Conservation (phyloP, 2,888 invertebrate species). For the Polyommatus icarus region DNA sequence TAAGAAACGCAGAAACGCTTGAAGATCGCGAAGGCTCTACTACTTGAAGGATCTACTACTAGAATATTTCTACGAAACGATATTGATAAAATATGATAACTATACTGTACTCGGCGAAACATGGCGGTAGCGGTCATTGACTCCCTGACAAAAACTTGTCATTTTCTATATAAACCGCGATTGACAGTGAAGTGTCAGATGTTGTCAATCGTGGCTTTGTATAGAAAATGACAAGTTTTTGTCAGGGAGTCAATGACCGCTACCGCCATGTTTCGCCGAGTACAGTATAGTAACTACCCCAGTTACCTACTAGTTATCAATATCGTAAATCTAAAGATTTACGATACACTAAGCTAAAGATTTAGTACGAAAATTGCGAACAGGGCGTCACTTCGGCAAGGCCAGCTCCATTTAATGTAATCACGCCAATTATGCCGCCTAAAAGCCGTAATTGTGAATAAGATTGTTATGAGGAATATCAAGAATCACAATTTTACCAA, state of each 20-base stretch:
- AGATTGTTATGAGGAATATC: not conserved
- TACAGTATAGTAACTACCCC: no score
- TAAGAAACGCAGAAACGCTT: not conserved
- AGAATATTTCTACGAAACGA: no score
- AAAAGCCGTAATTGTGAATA: not conserved
- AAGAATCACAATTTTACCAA: not conserved
- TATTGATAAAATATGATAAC: no score
- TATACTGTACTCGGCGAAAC: no score
- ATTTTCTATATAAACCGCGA: no score
- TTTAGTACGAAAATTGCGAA: not conserved
- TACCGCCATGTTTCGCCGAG: no score
- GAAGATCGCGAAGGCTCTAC: not conserved
- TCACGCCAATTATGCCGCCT: not conserved
- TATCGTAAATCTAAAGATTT: not conserved
- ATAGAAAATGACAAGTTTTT: no score
- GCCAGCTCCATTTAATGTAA: not conserved
- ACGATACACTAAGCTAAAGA: not conserved
- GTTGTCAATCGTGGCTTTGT: no score
- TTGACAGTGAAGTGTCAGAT: no score
- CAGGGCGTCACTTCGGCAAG: not conserved
- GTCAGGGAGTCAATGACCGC: no score
- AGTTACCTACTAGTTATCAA: not conserved
- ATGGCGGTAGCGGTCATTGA: no score
- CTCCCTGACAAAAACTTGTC: no score
- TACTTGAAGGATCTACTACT: not conserved